Base-by-base conservation (phyloP, 2,113 vertebrate species). In the Dicentrarchus labrax region DNA sequence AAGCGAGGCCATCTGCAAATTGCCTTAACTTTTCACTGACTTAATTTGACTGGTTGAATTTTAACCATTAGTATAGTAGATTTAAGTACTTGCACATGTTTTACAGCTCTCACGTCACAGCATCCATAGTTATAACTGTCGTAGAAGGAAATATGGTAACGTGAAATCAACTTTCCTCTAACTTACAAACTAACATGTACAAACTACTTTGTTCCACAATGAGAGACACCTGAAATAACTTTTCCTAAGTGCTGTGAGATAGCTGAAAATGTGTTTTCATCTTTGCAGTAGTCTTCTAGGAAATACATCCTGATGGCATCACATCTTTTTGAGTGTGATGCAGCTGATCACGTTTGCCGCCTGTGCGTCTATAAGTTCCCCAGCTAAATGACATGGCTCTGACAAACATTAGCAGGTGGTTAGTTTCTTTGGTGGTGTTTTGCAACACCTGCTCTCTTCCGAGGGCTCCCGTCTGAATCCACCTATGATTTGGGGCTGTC, bases 401-500 rank as follows among this genome's bases (percentile, higher is more conserved):
- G 47, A 22, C 21, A 62, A n/a, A 36, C 43, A 62, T 60, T n/a
- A n/a, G 17, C 73, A 78, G 21, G 30, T 41, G 19, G 13, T 11
- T 1, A 15, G 19, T 61, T 51, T 54, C 8, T 72, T 51, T 8
- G 5, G 47, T 24, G 24, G 12, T 60, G n/a, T 76, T 73, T 47
- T 53, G 48, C n/a, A 72, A 61, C 68, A 76, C 77, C 74, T 86
- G 68, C 38, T 5, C 48, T 80, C 59, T 64, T 65, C 76, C 2
- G 3, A n/a, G 48, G 41, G 50, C 54, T 45, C n/a, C 57, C n/a
- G 1, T 59, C 54, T 64, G 59, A 59, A 51, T 47, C 83, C 67
- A 2, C 56, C 48, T 24, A 2, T 67, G 54, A 73, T 68, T 85
- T 11, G 24, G 17, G 22, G 22, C 41, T 83, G 88, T 90, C 77